A percentile compares a stretch with the other conserved stretches of the same genome.
These are phyloP conservation scores for Paramormyrops kingsleyae DNA, from an alignment of 2,113 vertebrate genomes.

Conservation along the genomic window DNA sequence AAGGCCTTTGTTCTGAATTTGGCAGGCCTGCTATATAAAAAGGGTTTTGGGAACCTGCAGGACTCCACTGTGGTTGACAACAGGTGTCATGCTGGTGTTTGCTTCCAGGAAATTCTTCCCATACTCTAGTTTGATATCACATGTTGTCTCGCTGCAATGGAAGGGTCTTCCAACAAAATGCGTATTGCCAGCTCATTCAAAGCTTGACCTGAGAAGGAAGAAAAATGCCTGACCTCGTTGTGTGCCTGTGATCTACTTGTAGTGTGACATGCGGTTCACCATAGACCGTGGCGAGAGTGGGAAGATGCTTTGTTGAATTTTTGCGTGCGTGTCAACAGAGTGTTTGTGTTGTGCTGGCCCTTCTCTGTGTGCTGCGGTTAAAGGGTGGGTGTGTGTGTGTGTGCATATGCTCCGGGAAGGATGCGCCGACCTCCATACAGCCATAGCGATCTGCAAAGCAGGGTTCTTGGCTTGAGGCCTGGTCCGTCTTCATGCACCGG, in stretches of 20 bases:
- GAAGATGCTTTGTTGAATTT: background rate
- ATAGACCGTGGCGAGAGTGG: background rate
- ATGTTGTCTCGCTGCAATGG: background rate
- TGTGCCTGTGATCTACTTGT: background rate
- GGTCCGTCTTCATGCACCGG: background rate
- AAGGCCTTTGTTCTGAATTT: background rate
- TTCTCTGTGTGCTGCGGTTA: background rate
- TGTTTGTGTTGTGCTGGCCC: background rate
- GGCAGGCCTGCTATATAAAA: background rate
- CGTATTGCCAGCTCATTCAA: background rate
- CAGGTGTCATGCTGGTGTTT: background rate
- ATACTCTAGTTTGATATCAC: background rate
- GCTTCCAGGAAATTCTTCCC: background rate
- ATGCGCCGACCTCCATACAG: background rate
- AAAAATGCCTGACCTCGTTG: background rate
- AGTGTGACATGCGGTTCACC: background rate
- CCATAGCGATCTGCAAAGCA: background rate
- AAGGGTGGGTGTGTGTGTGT: background rate
- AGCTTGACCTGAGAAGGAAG: background rate
- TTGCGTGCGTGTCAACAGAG: background rate
- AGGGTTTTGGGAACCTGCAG: background rate
- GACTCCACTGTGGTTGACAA: background rate
- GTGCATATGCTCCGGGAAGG: background rate
- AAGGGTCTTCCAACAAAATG: background rate
- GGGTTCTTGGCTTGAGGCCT: background rate